Percentiles rank a stretch among this genome's conserved stretches.
These are phyloP conservation scores for Bombus ignitus DNA, from an alignment of 1,140 invertebrate species.

Conservation along the genomic window DNA sequence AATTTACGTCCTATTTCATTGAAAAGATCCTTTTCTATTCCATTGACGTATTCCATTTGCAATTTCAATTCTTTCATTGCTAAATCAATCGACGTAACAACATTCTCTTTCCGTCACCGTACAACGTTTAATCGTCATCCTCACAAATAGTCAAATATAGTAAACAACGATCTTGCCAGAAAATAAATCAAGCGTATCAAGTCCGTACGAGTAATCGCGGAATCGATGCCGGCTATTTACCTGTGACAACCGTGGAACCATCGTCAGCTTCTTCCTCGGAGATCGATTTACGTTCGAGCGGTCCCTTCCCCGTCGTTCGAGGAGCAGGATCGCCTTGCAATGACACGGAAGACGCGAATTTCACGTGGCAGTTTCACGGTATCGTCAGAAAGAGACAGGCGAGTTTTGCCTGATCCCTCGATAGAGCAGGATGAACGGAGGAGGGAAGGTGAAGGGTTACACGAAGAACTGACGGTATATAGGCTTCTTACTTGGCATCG, in stretches of 20 bases:
- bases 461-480: constrained; percentile 57
- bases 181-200: constrained; percentile 32
- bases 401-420: constrained; percentile 20
- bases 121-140: background rate
- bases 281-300: constrained; percentile 54
- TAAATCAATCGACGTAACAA: background rate
- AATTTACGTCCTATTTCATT: too few relatives aligned
- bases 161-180: background rate
- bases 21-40: too few relatives aligned
- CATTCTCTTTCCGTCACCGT: background rate
- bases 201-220: constrained; percentile 29
- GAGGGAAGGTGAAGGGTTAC: constrained; percentile 55
- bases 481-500: constrained; percentile 65
- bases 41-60: background rate
- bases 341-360: constrained; percentile 72
- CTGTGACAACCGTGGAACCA: constrained; percentile 42
- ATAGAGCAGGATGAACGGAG: constrained; percentile 6
- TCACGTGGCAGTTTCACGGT: constrained; percentile 63
- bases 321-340: constrained; percentile 67
- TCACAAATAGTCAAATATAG: background rate
- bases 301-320: constrained; percentile 30
- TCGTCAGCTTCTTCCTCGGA: constrained; percentile 26
- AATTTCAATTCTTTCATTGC: background rate
- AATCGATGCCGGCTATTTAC: constrained; percentile 55
- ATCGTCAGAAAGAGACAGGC: constrained; percentile 38